Evolutionary conservation across 2,113 vertebrate genomes (phyloP).

Genomic region (Cettia cetti): DNA sequence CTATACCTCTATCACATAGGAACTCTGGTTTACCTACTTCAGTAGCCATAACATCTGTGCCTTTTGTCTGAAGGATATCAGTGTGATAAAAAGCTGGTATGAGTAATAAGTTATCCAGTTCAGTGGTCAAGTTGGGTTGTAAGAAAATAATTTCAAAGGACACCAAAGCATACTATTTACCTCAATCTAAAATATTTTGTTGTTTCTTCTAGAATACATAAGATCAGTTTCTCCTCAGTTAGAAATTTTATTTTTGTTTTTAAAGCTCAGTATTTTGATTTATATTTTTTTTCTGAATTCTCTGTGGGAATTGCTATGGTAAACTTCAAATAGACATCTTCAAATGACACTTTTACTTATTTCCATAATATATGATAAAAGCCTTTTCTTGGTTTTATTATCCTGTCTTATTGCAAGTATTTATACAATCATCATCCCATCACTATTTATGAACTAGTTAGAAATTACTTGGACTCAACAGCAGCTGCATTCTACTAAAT

Average conservation of each 20-base stretch:
- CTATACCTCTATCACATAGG: not conserved
- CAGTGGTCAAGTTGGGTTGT: not conserved
- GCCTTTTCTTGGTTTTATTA: not conserved
- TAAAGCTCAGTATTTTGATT: not conserved
- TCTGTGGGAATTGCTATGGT: not conserved
- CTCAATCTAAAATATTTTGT: not conserved
- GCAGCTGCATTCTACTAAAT: not conserved
- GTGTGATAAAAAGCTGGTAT: not conserved
- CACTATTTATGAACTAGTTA: not conserved
- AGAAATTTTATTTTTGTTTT: not conserved
- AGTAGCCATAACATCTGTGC: not conserved
- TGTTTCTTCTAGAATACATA: not conserved
- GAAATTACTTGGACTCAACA: not conserved
- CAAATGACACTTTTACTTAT: not conserved
- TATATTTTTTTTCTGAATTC: not conserved
- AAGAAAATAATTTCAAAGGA: not conserved
- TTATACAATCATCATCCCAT: not conserved
- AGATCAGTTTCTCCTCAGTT: not conserved
- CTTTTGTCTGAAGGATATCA: not conserved
- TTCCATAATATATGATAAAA: not conserved
- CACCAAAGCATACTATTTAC: not conserved
- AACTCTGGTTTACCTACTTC: not conserved
- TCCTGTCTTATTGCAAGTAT: not conserved
- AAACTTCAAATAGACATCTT: not conserved
- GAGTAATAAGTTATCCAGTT: not conserved